Percentiles rank a stretch among this genome's conserved stretches.
Conservation (phyloP, 2,797 vertebrate genomes). For the Anguilla obscura region DNA sequence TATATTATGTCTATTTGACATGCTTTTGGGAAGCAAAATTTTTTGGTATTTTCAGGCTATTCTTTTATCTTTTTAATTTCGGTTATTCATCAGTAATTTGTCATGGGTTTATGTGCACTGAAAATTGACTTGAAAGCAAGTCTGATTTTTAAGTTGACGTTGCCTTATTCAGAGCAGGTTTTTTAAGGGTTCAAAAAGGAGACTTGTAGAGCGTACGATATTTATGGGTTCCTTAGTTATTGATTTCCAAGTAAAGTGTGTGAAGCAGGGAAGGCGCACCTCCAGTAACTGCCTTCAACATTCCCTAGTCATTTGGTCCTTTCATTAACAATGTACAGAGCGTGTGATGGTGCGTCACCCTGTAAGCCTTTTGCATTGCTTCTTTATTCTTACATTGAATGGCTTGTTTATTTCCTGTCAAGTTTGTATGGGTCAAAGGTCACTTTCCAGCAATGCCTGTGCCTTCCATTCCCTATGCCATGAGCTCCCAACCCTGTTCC, state of each 20-base stretch:
- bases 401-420: background rate
- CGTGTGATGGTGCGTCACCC: background rate
- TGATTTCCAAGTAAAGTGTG: background rate
- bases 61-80: background rate
- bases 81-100: background rate
- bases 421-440: background rate
- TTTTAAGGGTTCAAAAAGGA: slow-evolving; percentile 9
- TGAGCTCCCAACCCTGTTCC: background rate
- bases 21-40: background rate
- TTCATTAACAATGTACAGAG: background rate
- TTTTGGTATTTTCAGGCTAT: background rate
- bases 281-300: background rate
- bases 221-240: background rate
- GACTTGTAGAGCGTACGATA: background rate
- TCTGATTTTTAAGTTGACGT: slow-evolving; percentile 20
- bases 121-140: slow-evolving; percentile 14
- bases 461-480: slow-evolving; percentile 13
- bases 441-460: slow-evolving; percentile 23
- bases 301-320: background rate
- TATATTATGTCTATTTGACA: background rate
- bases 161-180: slow-evolving; percentile 31
- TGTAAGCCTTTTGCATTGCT: background rate
- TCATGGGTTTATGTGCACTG: slow-evolving; percentile 1
- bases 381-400: background rate
- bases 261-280: background rate